Conservation (phyloP, 2,113 vertebrate species). For the Pipa parva region DNA sequence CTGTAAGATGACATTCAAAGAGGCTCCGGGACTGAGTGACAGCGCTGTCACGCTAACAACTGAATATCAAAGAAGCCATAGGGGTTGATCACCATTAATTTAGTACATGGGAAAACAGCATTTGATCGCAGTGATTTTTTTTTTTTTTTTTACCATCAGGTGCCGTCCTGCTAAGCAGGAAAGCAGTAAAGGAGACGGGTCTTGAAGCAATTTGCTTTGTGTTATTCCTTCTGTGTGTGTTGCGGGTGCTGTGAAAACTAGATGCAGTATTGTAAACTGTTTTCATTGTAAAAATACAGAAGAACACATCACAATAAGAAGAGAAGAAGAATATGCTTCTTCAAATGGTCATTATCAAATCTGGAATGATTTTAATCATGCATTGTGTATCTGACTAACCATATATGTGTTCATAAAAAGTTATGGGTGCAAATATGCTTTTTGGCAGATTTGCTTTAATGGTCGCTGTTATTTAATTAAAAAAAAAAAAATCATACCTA, state of each 20-base stretch:
- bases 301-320: no score
- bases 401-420: no score
- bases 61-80: constrained; percentile 15
- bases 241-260: background rate
- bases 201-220: background rate
- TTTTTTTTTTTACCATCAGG: background rate
- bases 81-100: constrained; percentile 13
- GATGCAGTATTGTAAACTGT: background rate
- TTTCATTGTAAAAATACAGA: no score
- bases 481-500: no score
- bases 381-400: no score
- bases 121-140: constrained; percentile 1
- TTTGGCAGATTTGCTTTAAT: no score
- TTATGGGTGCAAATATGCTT: no score
- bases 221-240: background rate
- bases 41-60: background rate
- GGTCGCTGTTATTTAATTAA: no score
- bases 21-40: background rate
- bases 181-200: background rate
- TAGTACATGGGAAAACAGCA: background rate
- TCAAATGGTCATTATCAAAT: no score
- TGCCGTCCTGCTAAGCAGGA: background rate
- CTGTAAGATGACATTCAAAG: constrained; percentile 4
- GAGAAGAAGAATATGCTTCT: no score
- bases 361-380: no score